Conservation (phyloP, 2,113 vertebrate genomes). For the Proterorhinus semilunaris region DNA sequence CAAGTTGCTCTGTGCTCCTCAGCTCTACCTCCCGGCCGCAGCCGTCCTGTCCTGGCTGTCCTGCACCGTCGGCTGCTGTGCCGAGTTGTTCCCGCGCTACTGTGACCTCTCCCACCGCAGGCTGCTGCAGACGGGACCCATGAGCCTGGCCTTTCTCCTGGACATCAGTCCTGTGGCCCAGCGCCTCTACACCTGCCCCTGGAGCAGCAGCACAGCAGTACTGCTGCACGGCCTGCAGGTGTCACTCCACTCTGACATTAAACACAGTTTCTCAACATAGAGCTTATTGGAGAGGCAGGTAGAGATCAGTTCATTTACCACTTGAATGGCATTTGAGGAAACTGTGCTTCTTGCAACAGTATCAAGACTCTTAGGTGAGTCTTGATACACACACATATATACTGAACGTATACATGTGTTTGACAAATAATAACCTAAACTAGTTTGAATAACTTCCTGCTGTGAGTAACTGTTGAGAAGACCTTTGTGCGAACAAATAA, state of each 20-base stretch:
- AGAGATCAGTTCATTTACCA: background rate
- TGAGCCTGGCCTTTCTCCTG: constrained; percentile 79
- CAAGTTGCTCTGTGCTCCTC: background rate
- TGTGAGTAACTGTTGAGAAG: no score
- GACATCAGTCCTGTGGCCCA: constrained; percentile 83
- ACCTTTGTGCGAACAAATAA: no score
- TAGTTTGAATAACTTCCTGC: no score
- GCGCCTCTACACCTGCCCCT: constrained; percentile 73
- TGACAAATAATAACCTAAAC: no score
- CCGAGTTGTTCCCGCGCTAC: constrained; percentile 78
- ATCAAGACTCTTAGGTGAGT: no score
- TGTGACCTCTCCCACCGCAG: constrained; percentile 82
- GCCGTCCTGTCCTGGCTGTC: constrained; percentile 46
- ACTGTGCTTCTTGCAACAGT: background rate
- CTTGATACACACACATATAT: no score
- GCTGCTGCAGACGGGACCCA: constrained; percentile 80
- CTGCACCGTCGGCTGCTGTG: constrained; percentile 77
- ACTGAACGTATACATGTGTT: no score
- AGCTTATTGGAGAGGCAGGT: no score
- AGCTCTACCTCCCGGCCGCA: constrained; percentile 52
- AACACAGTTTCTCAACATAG: no score
- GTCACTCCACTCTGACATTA: background rate
- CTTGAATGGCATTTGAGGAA: no score
- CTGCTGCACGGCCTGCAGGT: constrained; percentile 85
- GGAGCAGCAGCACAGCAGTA: constrained; percentile 69